These are phyloP conservation scores for Graphium colonna DNA, from an alignment of 2,888 invertebrate genomes.

Conservation along the genomic window DNA sequence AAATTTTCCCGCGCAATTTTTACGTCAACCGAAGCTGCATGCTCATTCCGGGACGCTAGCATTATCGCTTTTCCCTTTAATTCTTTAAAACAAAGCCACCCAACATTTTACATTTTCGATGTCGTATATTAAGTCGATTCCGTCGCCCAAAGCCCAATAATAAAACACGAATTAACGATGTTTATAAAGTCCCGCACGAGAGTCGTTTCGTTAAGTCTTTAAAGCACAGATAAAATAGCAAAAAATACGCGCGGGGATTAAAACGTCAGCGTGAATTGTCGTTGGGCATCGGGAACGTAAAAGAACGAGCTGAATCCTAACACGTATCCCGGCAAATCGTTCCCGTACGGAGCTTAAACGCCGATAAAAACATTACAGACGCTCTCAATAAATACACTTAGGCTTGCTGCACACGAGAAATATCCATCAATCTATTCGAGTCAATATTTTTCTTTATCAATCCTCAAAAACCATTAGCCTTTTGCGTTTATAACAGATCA, in stretches of 20 bases:
- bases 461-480: too few relatives aligned
- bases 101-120: background rate
- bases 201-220: slow-evolving; percentile 30
- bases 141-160: slow-evolving; percentile 12
- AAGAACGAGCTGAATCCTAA: slow-evolving; percentile 43
- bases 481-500: too few relatives aligned
- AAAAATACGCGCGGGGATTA: slow-evolving; percentile 37
- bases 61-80: background rate
- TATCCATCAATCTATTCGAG: slow-evolving; percentile 50
- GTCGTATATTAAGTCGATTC: too few relatives aligned
- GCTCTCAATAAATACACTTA: slow-evolving; percentile 77
- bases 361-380: slow-evolving; percentile 78
- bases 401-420: too few relatives aligned
- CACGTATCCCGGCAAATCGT: slow-evolving; percentile 47
- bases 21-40: slow-evolving; percentile 18
- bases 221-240: slow-evolving; percentile 35
- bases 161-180: slow-evolving; percentile 22
- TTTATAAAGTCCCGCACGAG: slow-evolving; percentile 16
- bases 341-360: slow-evolving; percentile 53
- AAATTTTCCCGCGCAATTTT: slow-evolving; percentile 18
- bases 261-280: slow-evolving; percentile 39
- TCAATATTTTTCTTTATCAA: slow-evolving; percentile 31
- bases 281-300: slow-evolving; percentile 38
- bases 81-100: background rate
- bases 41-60: slow-evolving; percentile 11